These are phyloP conservation scores for Biston stratarius DNA, from an alignment of 2,888 invertebrate species.

Conservation along the genomic window DNA sequence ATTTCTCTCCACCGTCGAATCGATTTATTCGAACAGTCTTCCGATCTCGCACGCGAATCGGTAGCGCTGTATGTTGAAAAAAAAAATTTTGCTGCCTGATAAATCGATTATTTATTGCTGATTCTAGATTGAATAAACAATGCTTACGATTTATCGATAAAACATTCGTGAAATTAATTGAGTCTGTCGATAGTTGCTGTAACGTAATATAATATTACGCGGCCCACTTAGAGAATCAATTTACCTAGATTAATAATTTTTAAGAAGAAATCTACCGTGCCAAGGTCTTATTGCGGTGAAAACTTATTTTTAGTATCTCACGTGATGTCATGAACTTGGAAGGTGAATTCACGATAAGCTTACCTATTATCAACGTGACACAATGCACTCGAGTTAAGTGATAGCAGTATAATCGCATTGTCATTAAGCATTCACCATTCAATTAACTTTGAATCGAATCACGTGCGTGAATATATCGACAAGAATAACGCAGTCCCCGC, in stretches of 20 bases:
- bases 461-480: slow-evolving; percentile 11
- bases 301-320: not conserved
- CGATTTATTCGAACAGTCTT: slow-evolving; percentile 25
- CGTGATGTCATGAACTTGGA: not conserved
- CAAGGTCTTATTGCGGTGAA: not conserved
- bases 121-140: slow-evolving; percentile 18
- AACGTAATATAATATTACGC: slow-evolving; percentile 6
- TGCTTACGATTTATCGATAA: slow-evolving; percentile 13
- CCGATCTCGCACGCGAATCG: slow-evolving; percentile 28
- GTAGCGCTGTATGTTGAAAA: slow-evolving; percentile 4
- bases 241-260: not conserved
- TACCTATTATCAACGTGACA: slow-evolving; percentile 3
- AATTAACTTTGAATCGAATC: slow-evolving; percentile 26
- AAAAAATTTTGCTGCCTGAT: slow-evolving; percentile 15
- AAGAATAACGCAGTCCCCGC: not conserved
- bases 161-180: slow-evolving; percentile 16
- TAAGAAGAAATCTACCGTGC: not conserved
- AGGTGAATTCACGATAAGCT: not conserved
- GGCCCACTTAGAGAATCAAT: slow-evolving; percentile 3
- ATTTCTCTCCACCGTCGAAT: slow-evolving; percentile 33
- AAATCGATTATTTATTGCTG: slow-evolving; percentile 26
- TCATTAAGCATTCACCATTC: slow-evolving; percentile 30
- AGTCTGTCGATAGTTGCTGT: slow-evolving; percentile 11
- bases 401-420: slow-evolving; percentile 29
- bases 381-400: slow-evolving; percentile 9